Conservation (phyloP, 2,888 invertebrate genomes). For the Idaea dimidiata region DNA sequence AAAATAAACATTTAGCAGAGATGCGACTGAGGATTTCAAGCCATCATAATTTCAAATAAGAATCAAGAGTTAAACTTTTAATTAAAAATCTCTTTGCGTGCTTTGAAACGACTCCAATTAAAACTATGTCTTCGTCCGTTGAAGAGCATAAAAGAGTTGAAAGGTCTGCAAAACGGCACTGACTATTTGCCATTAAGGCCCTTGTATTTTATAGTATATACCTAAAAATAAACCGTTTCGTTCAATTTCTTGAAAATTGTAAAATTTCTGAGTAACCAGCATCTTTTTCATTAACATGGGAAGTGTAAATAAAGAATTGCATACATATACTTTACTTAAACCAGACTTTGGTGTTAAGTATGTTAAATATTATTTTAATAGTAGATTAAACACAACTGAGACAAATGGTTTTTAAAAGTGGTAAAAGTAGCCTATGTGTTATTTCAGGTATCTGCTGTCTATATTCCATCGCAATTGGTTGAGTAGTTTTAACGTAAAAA, state of each 20-base stretch:
- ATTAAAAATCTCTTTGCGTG: slow-evolving; percentile 70
- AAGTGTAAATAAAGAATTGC: background rate
- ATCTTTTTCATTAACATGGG: background rate
- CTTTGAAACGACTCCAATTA: slow-evolving; percentile 70
- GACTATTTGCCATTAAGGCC: slow-evolving; percentile 56
- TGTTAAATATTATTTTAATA: too few species aligned
- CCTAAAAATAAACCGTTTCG: background rate
- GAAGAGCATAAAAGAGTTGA: slow-evolving; percentile 62
- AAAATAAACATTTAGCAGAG: slow-evolving; percentile 38
- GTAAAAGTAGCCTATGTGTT: too few species aligned
- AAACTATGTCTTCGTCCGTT: slow-evolving; percentile 70
- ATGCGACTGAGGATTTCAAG: slow-evolving; percentile 42
- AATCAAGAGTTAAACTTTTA: slow-evolving; percentile 66
- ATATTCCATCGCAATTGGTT: too few species aligned
- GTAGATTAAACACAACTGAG: too few species aligned
- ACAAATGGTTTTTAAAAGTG: too few species aligned
- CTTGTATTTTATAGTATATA: slow-evolving; percentile 52
- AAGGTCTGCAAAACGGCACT: slow-evolving; percentile 55
- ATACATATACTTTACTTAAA: too few species aligned
- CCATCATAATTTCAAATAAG: slow-evolving; percentile 53
- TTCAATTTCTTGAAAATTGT: slow-evolving; percentile 34
- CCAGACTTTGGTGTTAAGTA: too few species aligned
- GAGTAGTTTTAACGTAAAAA: too few species aligned
- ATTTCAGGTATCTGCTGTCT: too few species aligned
- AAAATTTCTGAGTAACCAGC: background rate